phyloP scores from a whole-genome alignment of 1,140 invertebrate genomes.

The Mya arenaria region DNA sequence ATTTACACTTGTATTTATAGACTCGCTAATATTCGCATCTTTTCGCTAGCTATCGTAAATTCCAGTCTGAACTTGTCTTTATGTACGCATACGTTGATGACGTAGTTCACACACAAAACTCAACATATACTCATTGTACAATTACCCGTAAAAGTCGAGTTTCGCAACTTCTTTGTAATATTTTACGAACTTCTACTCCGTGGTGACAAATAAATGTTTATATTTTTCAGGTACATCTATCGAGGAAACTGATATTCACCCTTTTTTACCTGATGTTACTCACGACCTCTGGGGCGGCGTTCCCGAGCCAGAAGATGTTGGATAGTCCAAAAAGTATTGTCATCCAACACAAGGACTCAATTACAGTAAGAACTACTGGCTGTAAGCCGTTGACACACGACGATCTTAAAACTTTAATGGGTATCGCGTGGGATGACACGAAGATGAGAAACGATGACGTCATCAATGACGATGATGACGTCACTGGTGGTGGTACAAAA shows the following conservation, averaged over 20 bases:
- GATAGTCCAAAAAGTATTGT: constrained; percentile 28
- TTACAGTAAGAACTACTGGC: constrained; percentile 37
- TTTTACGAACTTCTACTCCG: neutral
- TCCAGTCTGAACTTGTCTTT: neutral
- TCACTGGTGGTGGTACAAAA: neutral
- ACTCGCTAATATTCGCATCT: neutral
- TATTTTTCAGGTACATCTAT: constrained; percentile 39
- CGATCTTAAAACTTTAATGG: constrained; percentile 27
- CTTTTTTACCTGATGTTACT: constrained; percentile 33
- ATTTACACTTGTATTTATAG: no score
- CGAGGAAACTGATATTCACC: constrained; percentile 30
- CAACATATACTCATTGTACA: neutral
- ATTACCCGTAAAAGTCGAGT: neutral
- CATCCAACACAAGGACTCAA: constrained; percentile 6
- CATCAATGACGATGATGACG: neutral
- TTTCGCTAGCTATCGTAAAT: neutral
- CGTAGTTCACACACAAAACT: neutral
- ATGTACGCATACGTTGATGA: neutral
- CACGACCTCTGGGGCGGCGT: constrained; percentile 1
- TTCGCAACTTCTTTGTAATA: neutral
- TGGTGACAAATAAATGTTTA: neutral
- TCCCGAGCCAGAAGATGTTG: neutral
- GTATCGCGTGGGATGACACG: constrained; percentile 33
- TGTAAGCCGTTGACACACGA: constrained; percentile 32
- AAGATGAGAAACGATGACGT: constrained; percentile 31